Base-by-base conservation (phyloP, 2,113 vertebrate genomes). In the Edolisoma coerulescens region DNA sequence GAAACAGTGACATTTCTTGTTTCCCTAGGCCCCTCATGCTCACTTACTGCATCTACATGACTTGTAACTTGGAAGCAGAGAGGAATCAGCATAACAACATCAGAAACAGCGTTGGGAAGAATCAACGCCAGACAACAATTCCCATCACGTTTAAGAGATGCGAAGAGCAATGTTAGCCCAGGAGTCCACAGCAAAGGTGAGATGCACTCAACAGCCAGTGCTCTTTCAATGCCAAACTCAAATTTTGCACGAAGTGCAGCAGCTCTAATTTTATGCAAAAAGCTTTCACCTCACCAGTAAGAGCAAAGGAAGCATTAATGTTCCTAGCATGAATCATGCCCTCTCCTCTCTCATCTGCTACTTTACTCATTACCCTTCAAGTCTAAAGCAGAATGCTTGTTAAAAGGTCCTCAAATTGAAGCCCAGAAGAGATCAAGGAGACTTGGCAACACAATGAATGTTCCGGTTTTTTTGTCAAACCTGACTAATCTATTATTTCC, bases 341-440 rank as follows among this genome's bases (percentile, higher is more conserved):
- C 56, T 69, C 67, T 88, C 28, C 85, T 89, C 84, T 7, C 24
- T 93, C 97, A 91, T 75, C 89, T 91, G 79, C 60, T 16, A 21
- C 33, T 59, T 50, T 65, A 94, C 57, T 39, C 27, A 39, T 82
- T 76, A 94, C 85, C 59, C 73, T 86, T 68, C 8, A 37, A 83
- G 91, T 94, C 84, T 95, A 94, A 96, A 97, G 81, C 80, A 90
- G 84, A 86, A 50, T 22, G 82, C 71, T 94, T 96, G 57, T 91
- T 96, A 85, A 97, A 96, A 97, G 54, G 82, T 89, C 82, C 73
- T 89, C 75, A 78, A 95, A 92, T 93, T 96, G 90, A 95, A 95
- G 82, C 88, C 77, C 82, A 94, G 45, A 96, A 95, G 84, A 96
- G 86, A 98, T 97, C 96, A 97, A 96, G 96, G 81, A 82, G 67